These are phyloP conservation scores for Semaprochilodus insignis DNA, from an alignment of 2,797 vertebrate genomes.

Conservation along the genomic window DNA sequence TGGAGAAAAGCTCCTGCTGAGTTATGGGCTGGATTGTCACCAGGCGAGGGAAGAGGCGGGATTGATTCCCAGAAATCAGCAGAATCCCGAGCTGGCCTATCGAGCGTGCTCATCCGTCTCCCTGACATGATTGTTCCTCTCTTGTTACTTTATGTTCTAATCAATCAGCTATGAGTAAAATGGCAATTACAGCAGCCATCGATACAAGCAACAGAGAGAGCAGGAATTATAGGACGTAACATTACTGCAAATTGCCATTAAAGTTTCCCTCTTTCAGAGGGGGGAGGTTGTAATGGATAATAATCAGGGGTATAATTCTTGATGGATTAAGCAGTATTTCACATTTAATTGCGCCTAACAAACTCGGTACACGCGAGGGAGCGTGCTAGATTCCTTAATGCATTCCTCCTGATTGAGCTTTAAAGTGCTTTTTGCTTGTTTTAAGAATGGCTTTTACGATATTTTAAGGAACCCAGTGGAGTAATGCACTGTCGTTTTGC, in stretches of 20 bases:
- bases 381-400: constrained; percentile 50
- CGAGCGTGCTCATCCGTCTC: constrained; percentile 75
- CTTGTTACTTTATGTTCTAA: constrained; percentile 89
- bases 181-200: constrained; percentile 85
- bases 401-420: constrained; percentile 32
- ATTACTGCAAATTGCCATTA: constrained; percentile 86
- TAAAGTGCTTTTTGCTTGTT: constrained; percentile 43
- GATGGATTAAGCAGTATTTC: constrained; percentile 77
- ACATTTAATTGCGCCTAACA: constrained; percentile 75
- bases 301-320: constrained; percentile 76
- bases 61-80: constrained; percentile 76
- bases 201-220: constrained; percentile 79
- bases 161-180: constrained; percentile 88
- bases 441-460: constrained; percentile 44
- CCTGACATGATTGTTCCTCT: constrained; percentile 86
- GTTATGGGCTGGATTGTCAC: constrained; percentile 65
- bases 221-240: constrained; percentile 83
- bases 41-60: constrained; percentile 62
- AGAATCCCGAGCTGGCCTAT: constrained; percentile 65
- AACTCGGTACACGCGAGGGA: constrained; percentile 57
- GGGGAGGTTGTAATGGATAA: constrained; percentile 74
- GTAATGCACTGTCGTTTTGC: constrained; percentile 31
- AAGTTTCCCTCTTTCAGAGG: constrained; percentile 73
- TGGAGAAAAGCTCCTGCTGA: constrained; percentile 48
- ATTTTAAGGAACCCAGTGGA: constrained; percentile 42